Base-by-base conservation (phyloP, 2,888 invertebrate genomes). In the Heliconius hortense region DNA sequence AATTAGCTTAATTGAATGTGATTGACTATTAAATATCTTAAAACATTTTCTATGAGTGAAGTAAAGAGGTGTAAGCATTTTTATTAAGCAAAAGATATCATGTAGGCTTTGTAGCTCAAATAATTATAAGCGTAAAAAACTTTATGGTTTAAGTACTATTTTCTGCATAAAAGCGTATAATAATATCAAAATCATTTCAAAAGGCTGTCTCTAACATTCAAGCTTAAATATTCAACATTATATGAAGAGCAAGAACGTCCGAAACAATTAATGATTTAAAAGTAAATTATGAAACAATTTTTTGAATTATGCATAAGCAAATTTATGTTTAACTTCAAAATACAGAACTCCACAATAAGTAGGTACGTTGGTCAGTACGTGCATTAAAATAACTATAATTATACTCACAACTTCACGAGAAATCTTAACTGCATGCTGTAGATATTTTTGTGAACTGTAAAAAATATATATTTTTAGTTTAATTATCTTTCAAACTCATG, bases 361-460 rank as follows among this genome's bases (percentile, higher is more conserved):
- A 31, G 11, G 2, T 28, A 35, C 1, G 4, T 64, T n/a, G 15
- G 13, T 64, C 3, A 1, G 24, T n/a, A 28, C 26, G 13, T 39
- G 39, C 10, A 39, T 18, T 26, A 72, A 39, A 70, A 73, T n/a
- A 66, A 75, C 43, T 35, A 59, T 48, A 68, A 64, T 56, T 64
- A 70, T 78, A 79, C 79, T 79, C 66, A 78, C 79, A 75, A 60
- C 68, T 72, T 78, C 35, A 73, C 7, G 26, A 79, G 75, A 68
- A 76, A 62, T 28, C 69, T 75, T 31, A 79, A 72, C 74, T 75
- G 74, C 79, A 77, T 78, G 28, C 13, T 35, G 56, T 67, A 10
- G 28, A n/a, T 59, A 62, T 56, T 39, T 48, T 56, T 26, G 53
- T 35, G 59, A 31, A 56, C 74, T 74, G 74, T 39, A 66, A 68